These are phyloP conservation scores for Zygothrica quintamaculata DNA, from an alignment of 2,888 invertebrate genomes.

Conservation along the genomic window DNA sequence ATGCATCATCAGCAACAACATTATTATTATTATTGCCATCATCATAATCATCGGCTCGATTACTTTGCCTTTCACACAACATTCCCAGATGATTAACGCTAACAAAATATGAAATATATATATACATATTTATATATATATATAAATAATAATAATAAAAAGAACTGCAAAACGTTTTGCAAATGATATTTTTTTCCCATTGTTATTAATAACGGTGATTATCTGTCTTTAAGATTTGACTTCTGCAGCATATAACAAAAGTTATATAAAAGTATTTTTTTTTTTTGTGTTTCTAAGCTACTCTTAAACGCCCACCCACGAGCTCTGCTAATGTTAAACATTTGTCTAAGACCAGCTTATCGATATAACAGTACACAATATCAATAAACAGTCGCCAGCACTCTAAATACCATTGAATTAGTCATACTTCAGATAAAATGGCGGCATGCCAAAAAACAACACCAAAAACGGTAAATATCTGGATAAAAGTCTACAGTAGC, in stretches of 20 bases:
- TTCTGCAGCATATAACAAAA: constrained; percentile 2
- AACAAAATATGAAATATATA: no score
- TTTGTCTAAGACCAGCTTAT: constrained; percentile 53
- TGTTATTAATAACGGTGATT: constrained; percentile 62
- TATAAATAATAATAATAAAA: constrained; percentile 31
- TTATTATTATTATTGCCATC: constrained; percentile 43
- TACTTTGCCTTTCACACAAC: constrained; percentile 71
- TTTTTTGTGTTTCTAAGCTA: constrained; percentile 15
- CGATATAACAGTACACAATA: constrained; percentile 31
- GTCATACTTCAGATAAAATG: constrained; percentile 63
- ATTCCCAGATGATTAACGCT: constrained; percentile 63
- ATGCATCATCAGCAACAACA: constrained; percentile 46
- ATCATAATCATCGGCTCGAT: constrained; percentile 25
- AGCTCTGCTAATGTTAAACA: constrained; percentile 41
- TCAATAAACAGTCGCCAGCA: constrained; percentile 53
- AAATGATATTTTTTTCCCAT: constrained; percentile 60
- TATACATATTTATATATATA: no score
- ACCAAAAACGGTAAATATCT: constrained; percentile 61
- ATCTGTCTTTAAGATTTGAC: constrained; percentile 23
- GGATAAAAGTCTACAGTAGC: constrained; percentile 50
- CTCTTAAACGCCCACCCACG: constrained; percentile 63
- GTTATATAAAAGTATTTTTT: no score
- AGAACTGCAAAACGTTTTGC: constrained; percentile 49
- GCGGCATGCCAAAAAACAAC: constrained; percentile 30
- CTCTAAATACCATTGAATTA: constrained; percentile 74